Evolutionary conservation across 2,797 vertebrate genomes (phyloP), one percentile per base, ranked within the genome.

Genomic region (Uromys caudimaculatus): DNA sequence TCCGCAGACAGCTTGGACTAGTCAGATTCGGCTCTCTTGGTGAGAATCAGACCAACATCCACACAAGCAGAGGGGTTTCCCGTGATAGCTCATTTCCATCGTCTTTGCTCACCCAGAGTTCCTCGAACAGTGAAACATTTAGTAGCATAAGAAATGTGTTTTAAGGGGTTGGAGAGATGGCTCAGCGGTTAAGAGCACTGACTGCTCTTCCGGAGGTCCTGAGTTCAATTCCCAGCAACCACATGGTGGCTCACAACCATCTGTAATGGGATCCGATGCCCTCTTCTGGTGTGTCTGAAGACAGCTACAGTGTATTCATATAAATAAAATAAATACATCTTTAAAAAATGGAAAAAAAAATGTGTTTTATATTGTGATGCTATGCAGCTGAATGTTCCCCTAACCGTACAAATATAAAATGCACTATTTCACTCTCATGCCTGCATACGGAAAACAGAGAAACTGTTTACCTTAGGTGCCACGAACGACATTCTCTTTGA

Each of bases 401-500:
- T 11, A 96, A 94, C 77, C 67, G 50, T 90, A 93, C 87, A 92
- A 89, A 90, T 92, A 93, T 71, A 95, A 95, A 94, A 86, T 82
- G 62, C 88, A 84, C 83, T 89, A 54, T 90, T 93, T 71, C 21
- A 82, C 88, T 96, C 90, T 73, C 84, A 62, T 35, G 58, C 93
- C 77, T 95, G 75, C 88, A 29, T 85, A 67, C 79, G 84, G 89
- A 95, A 95, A 97, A 93, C 71, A 93, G 91, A 91, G 91, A 95
- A 94, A 69, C 79, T 85, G 73, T 95, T 97, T 89, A 71, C 52
- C 91, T 94, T 90, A 91, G 89, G 91, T 60, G 62, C 87, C 87
- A 77, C 64, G 71, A 91, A 87, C 82, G 47, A 78, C 73, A 89
- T 88, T 78, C 75, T 95, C 90, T 94, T 97, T 94, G 93, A 85